Conservation (phyloP, 2,113 vertebrate species). For the Grammomys surdaster region DNA sequence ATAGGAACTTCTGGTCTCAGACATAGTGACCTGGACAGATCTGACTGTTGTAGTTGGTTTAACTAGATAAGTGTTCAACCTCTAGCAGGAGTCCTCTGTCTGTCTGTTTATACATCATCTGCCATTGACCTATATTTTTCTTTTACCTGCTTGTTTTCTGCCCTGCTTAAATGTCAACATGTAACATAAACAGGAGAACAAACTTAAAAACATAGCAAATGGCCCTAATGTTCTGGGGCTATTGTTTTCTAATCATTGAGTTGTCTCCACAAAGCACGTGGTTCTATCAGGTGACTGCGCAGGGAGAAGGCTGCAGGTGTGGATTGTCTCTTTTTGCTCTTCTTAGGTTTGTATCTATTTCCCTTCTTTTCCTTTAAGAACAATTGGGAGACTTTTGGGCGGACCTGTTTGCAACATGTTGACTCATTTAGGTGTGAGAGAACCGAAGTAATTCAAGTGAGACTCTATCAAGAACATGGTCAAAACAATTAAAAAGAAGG, state of each 20-base stretch:
- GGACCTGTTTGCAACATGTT: slow-evolving; percentile 15
- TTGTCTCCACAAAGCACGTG: background rate
- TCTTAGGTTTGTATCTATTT: slow-evolving; percentile 54
- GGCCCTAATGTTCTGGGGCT: background rate
- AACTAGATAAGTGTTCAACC: background rate
- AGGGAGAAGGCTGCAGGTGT: background rate
- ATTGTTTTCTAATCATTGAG: background rate
- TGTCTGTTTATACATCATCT: background rate
- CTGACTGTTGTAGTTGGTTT: slow-evolving; percentile 4
- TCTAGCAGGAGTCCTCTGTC: background rate
- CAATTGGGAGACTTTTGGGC: slow-evolving; percentile 61
- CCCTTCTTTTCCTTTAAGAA: slow-evolving; percentile 75
- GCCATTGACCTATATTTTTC: background rate
- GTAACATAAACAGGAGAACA: slow-evolving; percentile 1
- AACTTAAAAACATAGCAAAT: background rate
- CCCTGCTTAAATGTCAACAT: background rate
- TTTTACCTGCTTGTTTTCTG: background rate
- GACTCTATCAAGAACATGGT: background rate
- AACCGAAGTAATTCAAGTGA: slow-evolving; percentile 1
- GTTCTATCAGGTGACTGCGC: background rate
- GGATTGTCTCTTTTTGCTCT: background rate
- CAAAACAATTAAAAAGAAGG: slow-evolving; percentile 45
- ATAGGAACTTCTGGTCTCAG: background rate
- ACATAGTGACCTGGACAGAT: background rate
- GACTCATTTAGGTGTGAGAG: slow-evolving; percentile 72